A percentile compares a stretch with the other conserved stretches of the same genome.
Conservation (phyloP, 2,797 vertebrate species). For the Fistularia commersonii region DNA sequence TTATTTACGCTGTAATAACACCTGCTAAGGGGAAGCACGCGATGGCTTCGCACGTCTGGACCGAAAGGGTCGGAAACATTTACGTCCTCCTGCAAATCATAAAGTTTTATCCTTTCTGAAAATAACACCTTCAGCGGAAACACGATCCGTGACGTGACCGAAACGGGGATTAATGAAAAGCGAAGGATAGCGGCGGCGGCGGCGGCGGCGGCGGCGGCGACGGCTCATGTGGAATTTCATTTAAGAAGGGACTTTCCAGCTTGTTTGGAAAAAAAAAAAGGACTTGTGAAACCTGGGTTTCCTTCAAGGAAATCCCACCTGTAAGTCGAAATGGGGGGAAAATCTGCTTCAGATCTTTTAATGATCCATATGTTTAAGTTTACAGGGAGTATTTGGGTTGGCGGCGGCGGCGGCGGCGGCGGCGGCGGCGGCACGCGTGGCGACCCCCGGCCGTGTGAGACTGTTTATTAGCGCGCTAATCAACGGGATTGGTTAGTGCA, state of each 20-base stretch:
- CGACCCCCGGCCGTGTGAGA: constrained; percentile 60
- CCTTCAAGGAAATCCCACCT: constrained; percentile 65
- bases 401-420: too few relatives aligned
- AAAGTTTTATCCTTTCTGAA: constrained; percentile 37
- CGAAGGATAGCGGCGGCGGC: too few relatives aligned
- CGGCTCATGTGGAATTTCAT: constrained; percentile 32
- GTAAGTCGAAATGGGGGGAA: constrained; percentile 50
- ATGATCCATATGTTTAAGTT: constrained; percentile 67
- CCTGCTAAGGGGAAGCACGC: not conserved
- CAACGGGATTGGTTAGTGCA: constrained; percentile 66
- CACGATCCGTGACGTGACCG: constrained; percentile 25
- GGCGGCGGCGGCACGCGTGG: constrained; percentile 50
- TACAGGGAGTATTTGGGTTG: constrained; percentile 57
- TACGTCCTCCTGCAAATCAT: constrained; percentile 12
- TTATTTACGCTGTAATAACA: constrained; percentile 31
- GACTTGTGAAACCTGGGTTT: constrained; percentile 34
- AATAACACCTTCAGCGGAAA: constrained; percentile 21
- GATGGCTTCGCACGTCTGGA: too few relatives aligned
- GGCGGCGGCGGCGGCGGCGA: too few relatives aligned
- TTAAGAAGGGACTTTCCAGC: constrained; percentile 49
- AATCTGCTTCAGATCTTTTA: constrained; percentile 46
- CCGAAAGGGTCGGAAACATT: constrained; percentile 1
- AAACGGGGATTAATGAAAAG: too few relatives aligned
- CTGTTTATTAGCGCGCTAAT: constrained; percentile 66
- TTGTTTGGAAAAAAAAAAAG: constrained; percentile 32